Base-by-base conservation (phyloP, 1,140 invertebrate genomes). In the Drosophila yakuba region DNA sequence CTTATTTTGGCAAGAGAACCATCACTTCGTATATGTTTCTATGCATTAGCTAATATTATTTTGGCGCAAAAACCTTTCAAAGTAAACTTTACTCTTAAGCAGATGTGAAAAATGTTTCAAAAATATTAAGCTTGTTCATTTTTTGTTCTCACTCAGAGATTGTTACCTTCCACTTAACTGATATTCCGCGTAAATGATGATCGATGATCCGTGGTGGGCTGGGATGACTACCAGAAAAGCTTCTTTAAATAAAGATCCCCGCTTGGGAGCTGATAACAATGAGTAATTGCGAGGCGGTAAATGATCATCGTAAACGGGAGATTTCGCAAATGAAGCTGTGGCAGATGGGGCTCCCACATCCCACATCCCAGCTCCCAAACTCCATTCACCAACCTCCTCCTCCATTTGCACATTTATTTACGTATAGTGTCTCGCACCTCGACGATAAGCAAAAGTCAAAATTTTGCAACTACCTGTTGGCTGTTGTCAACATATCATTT, bases 401-500 rank as follows among this genome's bases (percentile, higher is more conserved):
- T 45, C 52, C n/a, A 4, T 35, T 6, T 20, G 10, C 17, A n/a
- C n/a, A 51, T 41, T 35, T 20, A 28, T 62, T 43, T 6, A 58
- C 15, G 25, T 58, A 62, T 32, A 51, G 47, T 61, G 50, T 61
- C 56, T 80, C 69, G 57, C 57, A 43, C 43, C 41, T 58, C 28
- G 68, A 41, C 82, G 82, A 86, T 86, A 86, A 83, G 75, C 73
- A 74, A 80, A 81, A 89, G 84, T 89, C 84, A 86, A 86, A 83
- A 88, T 89, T 86, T 79, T 80, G 83, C 83, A 88, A 89, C 76
- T 71, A 77, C 72, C 48, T 72, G 66, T 51, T 72, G 73, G 38
- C 50, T 32, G 83, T 82, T 88, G 84, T 88, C 84, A 88, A 88
- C 84, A 88, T 84, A 88, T 88, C 84, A 88, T 88, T 88, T 84